A percentile compares a stretch with the other conserved stretches of the same genome.
Evolutionary conservation across 1,140 invertebrate genomes (phyloP).

Genomic region (Drosophila ogumai): DNA sequence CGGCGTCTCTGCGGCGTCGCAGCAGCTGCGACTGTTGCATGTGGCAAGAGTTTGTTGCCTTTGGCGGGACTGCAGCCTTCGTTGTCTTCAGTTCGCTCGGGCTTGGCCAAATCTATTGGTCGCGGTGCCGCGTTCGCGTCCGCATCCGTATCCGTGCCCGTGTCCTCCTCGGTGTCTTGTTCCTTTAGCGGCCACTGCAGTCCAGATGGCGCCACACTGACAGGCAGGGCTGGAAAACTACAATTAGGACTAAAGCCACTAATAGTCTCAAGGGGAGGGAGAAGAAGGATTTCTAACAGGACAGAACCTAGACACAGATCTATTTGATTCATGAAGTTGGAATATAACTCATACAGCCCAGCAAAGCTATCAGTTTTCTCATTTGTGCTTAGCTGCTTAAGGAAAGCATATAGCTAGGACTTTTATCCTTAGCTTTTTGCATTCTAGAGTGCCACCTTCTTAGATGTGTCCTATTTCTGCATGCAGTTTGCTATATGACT

Average conservation of each 20-base stretch:
- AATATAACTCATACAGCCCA: not conserved
- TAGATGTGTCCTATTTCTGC: not conserved
- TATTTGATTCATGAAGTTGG: not conserved
- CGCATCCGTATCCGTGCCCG: conserved; percentile 44
- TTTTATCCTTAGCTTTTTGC: not conserved
- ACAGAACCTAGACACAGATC: not conserved
- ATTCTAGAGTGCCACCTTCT: not conserved
- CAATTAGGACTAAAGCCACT: conserved; percentile 15
- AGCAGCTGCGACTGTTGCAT: conserved; percentile 70
- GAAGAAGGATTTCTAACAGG: not conserved
- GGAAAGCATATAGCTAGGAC: not conserved
- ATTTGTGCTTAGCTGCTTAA: not conserved
- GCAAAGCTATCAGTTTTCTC: not conserved
- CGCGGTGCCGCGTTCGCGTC: conserved; percentile 64
- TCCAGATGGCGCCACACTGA: conserved; percentile 60
- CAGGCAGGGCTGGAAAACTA: conserved; percentile 14
- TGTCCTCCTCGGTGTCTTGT: conserved; percentile 7
- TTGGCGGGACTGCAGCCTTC: conserved; percentile 72
- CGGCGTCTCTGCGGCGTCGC: conserved; percentile 24
- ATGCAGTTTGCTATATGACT: not conserved
- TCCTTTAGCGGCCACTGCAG: conserved; percentile 14
- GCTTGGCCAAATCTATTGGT: conserved; percentile 81
- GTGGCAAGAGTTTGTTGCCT: conserved; percentile 67
- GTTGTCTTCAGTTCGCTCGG: conserved; percentile 78
- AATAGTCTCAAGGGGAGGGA: too few relatives aligned